Conservation (phyloP, 1,140 invertebrate species). For the Drosophila suzukii region DNA sequence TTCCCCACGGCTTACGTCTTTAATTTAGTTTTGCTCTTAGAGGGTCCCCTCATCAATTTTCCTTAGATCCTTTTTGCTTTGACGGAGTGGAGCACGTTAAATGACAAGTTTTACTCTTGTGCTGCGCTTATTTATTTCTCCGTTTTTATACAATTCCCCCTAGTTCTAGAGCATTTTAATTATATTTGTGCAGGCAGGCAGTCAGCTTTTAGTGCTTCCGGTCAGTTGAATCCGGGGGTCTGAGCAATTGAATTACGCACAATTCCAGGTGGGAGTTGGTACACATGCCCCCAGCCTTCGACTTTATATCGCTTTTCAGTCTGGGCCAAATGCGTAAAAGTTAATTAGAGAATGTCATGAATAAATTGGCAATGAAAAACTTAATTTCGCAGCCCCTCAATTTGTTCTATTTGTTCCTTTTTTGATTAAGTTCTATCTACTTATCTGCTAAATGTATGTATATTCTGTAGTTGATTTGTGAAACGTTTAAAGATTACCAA, state of each 20-base stretch:
- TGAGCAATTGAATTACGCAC: slow-evolving; percentile 73
- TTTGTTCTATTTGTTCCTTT: slow-evolving; percentile 7
- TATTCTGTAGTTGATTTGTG: background rate
- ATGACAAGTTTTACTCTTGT: slow-evolving; percentile 64
- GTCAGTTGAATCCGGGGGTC: slow-evolving; percentile 55
- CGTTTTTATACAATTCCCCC: slow-evolving; percentile 25
- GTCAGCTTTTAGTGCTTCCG: slow-evolving; percentile 72
- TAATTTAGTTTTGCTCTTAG: slow-evolving; percentile 18
- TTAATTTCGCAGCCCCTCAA: slow-evolving; percentile 24
- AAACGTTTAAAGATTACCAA: background rate
- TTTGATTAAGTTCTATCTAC: background rate
- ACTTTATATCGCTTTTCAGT: slow-evolving; percentile 43
- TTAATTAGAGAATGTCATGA: slow-evolving; percentile 63
- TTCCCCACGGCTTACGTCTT: background rate
- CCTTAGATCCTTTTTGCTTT: slow-evolving; percentile 52
- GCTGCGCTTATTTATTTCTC: slow-evolving; percentile 40
- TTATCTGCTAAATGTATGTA: background rate
- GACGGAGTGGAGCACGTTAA: slow-evolving; percentile 64
- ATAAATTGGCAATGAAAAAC: slow-evolving; percentile 47
- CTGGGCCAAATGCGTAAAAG: slow-evolving; percentile 52
- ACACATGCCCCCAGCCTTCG: slow-evolving; percentile 51
- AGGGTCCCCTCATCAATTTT: slow-evolving; percentile 25
- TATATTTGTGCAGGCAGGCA: slow-evolving; percentile 77
- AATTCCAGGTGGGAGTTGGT: slow-evolving; percentile 51
- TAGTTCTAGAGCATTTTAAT: slow-evolving; percentile 65